Conservation (phyloP, 2,888 invertebrate species). For the Amphipoea oculea region DNA sequence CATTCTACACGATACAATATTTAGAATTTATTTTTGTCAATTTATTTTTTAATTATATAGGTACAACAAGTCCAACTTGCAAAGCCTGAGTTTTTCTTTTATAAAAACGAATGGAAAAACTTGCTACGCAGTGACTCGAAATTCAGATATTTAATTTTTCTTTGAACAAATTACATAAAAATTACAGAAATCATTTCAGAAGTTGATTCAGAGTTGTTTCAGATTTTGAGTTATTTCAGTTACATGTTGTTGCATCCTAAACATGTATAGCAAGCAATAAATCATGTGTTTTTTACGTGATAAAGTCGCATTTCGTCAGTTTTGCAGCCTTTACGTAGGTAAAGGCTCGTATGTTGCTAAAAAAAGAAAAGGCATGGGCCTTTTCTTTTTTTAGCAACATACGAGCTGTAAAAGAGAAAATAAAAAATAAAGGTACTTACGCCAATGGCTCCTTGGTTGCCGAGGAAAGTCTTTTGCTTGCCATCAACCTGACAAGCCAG, state of each 20-base stretch:
- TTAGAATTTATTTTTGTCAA: neutral
- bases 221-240: neutral
- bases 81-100: neutral
- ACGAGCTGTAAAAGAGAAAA: slow-evolving; percentile 7
- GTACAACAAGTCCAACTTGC: neutral
- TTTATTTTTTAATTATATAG: neutral
- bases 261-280: neutral
- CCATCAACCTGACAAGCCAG: slow-evolving; percentile 99
- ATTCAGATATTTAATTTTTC: neutral
- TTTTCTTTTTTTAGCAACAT: neutral
- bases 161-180: neutral
- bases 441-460: slow-evolving; percentile 96
- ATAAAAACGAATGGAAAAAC: neutral
- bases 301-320: neutral
- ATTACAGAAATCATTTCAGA: neutral
- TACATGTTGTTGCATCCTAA: neutral
- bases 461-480: slow-evolving; percentile 96
- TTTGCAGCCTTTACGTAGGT: neutral
- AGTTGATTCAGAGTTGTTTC: neutral
- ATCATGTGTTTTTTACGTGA: neutral
- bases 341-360: no score
- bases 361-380: no score
- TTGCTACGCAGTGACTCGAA: no score
- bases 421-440: slow-evolving; percentile 85
- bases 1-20: neutral